A percentile compares a stretch with the other conserved stretches of the same genome.
These are phyloP conservation scores for Phasia obesa DNA, from an alignment of 2,888 invertebrate species.

Conservation along the genomic window DNA sequence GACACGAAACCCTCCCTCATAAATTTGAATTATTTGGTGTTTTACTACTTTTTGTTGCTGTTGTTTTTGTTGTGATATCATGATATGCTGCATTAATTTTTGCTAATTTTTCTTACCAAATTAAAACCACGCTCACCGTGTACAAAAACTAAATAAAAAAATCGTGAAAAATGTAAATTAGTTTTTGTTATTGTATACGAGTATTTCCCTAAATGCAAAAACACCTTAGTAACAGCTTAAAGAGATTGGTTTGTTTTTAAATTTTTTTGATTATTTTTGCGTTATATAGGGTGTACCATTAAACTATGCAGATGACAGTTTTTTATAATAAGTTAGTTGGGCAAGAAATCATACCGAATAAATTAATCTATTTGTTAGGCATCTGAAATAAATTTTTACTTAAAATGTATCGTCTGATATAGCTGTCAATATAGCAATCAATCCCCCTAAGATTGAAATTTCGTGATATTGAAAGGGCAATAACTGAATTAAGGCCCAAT, in stretches of 20 bases:
- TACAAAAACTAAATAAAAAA: constrained; percentile 15
- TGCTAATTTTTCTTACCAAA: constrained; percentile 64
- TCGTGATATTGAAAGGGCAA: no score
- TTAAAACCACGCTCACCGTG: constrained; percentile 51
- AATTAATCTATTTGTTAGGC: no score
- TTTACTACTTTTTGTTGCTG: not conserved
- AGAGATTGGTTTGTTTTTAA: constrained; percentile 4
- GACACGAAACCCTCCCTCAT: constrained; percentile 62
- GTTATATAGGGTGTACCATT: not conserved
- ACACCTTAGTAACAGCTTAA: constrained; percentile 21
- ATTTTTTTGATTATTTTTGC: no score
- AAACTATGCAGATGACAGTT: no score
- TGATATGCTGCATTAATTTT: constrained; percentile 69
- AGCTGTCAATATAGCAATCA: no score
- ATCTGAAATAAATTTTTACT: no score
- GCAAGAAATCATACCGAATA: no score
- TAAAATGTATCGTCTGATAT: no score
- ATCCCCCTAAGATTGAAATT: no score
- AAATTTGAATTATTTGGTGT: constrained; percentile 52
- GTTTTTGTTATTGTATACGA: constrained; percentile 15
- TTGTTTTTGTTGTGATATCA: constrained; percentile 38
- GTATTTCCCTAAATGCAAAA: constrained; percentile 29
- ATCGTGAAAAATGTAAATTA: constrained; percentile 67
- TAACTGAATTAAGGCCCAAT: no score
- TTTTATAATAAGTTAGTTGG: no score